phyloP scores from a whole-genome alignment of 2,113 vertebrate species.

The Anolis sagrei region DNA sequence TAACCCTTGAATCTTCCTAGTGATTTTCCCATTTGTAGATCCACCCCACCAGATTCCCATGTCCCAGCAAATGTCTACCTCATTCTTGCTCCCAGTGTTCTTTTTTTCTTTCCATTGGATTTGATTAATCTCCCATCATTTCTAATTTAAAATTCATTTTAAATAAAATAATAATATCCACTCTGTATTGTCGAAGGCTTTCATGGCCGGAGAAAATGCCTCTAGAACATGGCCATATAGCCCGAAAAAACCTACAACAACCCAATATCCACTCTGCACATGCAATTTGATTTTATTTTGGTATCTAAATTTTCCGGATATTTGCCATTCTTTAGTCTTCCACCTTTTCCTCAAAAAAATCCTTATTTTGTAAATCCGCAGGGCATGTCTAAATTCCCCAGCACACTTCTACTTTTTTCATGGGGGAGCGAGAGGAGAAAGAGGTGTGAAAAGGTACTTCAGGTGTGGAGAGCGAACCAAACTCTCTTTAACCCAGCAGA shows the following conservation, averaged over 20 bases:
- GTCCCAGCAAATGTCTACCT: constrained; percentile 30
- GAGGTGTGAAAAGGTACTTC: constrained; percentile 25
- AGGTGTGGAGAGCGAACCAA: too few species aligned
- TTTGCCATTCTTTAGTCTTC: constrained; percentile 1
- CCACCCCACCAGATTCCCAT: not conserved
- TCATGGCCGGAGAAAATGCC: too few species aligned
- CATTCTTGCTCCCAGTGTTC: constrained; percentile 1
- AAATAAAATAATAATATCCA: too few species aligned
- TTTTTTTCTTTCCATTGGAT: not conserved
- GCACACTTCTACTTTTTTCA: not conserved
- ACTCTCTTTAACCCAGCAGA: not conserved
- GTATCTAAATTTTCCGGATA: constrained; percentile 18
- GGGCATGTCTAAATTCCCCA: not conserved
- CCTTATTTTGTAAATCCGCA: not conserved
- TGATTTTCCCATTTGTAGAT: not conserved
- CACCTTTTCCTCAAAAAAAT: constrained; percentile 15
- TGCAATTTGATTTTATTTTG: not conserved
- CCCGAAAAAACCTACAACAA: too few species aligned
- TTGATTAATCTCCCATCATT: not conserved
- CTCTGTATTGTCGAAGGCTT: too few species aligned
- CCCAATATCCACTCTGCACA: too few species aligned
- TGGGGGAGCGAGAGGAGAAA: not conserved
- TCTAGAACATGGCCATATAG: too few species aligned
- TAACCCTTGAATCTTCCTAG: not conserved
- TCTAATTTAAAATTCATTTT: not conserved